Base-by-base conservation (phyloP, 2,888 invertebrate species). In the Allacma fusca region DNA sequence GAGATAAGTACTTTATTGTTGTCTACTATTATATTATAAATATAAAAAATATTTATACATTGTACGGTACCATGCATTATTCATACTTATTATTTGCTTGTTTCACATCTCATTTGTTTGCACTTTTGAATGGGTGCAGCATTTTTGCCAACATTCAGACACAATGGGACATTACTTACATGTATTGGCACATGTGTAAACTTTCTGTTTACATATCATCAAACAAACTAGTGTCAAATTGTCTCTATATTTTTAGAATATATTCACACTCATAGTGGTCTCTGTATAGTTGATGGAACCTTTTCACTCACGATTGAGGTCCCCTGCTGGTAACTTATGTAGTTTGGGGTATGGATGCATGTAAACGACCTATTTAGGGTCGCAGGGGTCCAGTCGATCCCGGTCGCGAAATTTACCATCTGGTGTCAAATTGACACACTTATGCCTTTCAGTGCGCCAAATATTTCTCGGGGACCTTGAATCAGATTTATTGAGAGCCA, bases 331-430 rank as follows among this genome's bases (percentile, higher is more conserved):
- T 1, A 13, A 21, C n/a, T 23, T 69, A 7, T 12, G 23, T n/a
- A 62, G 23, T 21, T 72, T 29, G 9, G 72, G 72, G 23, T 72
- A 72, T 29, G 72, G 72, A 59, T 72, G 72, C 13, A 72, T 57
- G 4, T 24, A 1, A 16, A 21, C 23, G 1, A 72, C 62, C 1
- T 59, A 7, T 9, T 23, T n/a, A 2, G 62, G 62, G 13, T 72
- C 34, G 50, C 72, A 72, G 1, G 62, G 72, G 21, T 72, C 34
- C 1, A 1, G 7, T 24, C 24, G 23, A 40, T 40, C 7, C 5
- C 40, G 5, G 9, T 19, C 68, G 13, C 43, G 16, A 13, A 7
- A n/a, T 40, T n/a, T 24, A 28, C 19, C 12, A 28, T 13, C 64
- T 23, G 23, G 1, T 4, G 13, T 62, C 12, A 12, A 2, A 62